Evolutionary conservation across 2,113 vertebrate genomes (phyloP).

Genomic region (Lepidothrix coronata): DNA sequence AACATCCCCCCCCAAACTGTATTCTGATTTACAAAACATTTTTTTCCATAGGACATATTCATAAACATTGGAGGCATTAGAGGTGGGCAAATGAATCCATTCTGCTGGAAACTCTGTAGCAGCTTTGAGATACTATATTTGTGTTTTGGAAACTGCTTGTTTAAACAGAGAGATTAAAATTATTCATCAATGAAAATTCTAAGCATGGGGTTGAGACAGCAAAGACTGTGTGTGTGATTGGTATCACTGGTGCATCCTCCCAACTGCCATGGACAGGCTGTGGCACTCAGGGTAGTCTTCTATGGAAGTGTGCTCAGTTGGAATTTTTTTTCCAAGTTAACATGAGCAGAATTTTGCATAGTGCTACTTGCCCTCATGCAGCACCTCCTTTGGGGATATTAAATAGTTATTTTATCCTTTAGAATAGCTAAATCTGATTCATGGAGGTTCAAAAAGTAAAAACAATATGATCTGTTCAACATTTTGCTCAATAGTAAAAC

Average conservation of each 20-base stretch:
- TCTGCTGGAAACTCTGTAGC: not conserved
- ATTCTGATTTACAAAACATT: not conserved
- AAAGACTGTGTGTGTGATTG: not conserved
- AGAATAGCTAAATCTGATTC: not conserved
- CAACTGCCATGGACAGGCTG: not conserved
- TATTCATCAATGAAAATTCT: not conserved
- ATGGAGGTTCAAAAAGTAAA: not conserved
- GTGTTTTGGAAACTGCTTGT: not conserved
- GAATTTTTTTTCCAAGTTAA: not conserved
- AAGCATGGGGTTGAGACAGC: not conserved
- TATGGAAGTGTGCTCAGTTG: fast-evolving
- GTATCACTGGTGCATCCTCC: not conserved
- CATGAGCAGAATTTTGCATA: not conserved
- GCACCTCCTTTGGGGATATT: not conserved
- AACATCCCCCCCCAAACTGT: not conserved
- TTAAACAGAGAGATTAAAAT: not conserved
- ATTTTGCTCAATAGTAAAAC: slow-evolving; percentile 17
- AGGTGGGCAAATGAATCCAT: not conserved
- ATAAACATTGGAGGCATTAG: not conserved
- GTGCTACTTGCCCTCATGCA: not conserved
- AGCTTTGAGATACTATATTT: not conserved
- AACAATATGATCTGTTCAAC: not conserved
- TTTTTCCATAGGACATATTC: not conserved
- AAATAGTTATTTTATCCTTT: not conserved
- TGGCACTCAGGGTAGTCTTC: not conserved